phyloP scores from a whole-genome alignment of 1,140 invertebrate genomes.

The Conopomorpha cramerella region DNA sequence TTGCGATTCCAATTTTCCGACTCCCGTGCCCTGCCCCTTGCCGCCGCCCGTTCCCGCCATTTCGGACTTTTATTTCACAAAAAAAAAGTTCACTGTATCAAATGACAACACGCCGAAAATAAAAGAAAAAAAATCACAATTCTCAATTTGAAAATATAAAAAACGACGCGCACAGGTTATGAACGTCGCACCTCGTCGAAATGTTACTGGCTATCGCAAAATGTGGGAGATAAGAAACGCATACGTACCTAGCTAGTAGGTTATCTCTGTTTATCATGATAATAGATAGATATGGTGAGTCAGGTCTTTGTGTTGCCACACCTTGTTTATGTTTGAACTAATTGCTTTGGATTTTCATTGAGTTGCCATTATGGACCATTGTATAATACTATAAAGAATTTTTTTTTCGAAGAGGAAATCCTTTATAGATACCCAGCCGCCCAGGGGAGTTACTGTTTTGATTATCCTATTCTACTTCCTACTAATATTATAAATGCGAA shows the following conservation, averaged over 20 bases:
- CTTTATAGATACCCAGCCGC: too few relatives aligned
- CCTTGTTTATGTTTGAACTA: too few relatives aligned
- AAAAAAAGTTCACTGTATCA: too few relatives aligned
- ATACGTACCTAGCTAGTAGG: slow-evolving; percentile 25
- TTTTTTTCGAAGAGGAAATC: too few relatives aligned
- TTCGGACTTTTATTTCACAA: slow-evolving; percentile 26
- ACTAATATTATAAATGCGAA: too few relatives aligned
- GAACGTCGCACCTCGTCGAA: background rate
- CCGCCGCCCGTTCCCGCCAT: slow-evolving; percentile 46
- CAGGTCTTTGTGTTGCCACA: slow-evolving; percentile 27
- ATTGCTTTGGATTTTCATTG: too few relatives aligned
- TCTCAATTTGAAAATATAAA: background rate
- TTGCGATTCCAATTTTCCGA: slow-evolving; percentile 64
- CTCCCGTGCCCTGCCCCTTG: slow-evolving; percentile 41
- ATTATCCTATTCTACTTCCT: too few relatives aligned
- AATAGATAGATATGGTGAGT: slow-evolving; percentile 21
- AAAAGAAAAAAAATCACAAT: too few relatives aligned
- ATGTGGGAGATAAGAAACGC: slow-evolving; percentile 27
- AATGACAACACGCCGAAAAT: too few relatives aligned
- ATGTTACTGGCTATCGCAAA: background rate
- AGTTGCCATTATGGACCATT: too few relatives aligned
- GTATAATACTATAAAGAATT: too few relatives aligned
- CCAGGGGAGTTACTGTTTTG: too few relatives aligned
- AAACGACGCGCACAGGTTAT: background rate
- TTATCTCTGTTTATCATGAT: slow-evolving; percentile 51